Conservation (phyloP, 2,888 invertebrate genomes). For the Nemapogon koenigi region DNA sequence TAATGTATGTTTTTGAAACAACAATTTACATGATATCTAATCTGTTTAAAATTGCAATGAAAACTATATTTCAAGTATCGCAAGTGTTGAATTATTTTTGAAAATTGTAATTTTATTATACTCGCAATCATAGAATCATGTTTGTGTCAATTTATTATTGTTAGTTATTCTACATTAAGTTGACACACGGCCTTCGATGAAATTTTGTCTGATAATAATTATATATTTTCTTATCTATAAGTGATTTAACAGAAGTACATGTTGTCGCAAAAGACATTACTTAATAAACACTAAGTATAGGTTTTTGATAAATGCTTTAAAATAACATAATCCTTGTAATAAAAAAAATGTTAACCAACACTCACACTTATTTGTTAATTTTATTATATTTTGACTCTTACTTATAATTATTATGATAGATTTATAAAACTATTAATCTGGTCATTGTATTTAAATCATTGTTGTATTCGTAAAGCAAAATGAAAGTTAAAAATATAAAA, state of each 20-base stretch:
- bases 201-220: too few relatives aligned
- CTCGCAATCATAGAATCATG: too few relatives aligned
- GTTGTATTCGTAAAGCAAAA: constrained; percentile 53
- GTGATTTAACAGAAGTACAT: constrained; percentile 50
- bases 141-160: too few relatives aligned
- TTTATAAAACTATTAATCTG: constrained; percentile 54
- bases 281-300: constrained; percentile 34
- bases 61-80: too few relatives aligned
- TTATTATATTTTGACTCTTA: constrained; percentile 25
- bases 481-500: constrained; percentile 46
- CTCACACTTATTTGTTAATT: constrained; percentile 59
- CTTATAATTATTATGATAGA: constrained; percentile 42
- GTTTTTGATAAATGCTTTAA: constrained; percentile 58
- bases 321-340: constrained; percentile 48
- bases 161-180: too few relatives aligned
- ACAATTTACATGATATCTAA: too few relatives aligned
- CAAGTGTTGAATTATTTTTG: too few relatives aligned
- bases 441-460: constrained; percentile 65
- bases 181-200: too few relatives aligned
- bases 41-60: too few relatives aligned
- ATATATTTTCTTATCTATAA: constrained; percentile 33
- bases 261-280: constrained; percentile 55
- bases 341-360: constrained; percentile 57
- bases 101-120: too few relatives aligned
- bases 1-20: too few relatives aligned